Evolutionary conservation across 1,140 invertebrate species (phyloP).

Genomic region (Centruroides sculpturatus): DNA sequence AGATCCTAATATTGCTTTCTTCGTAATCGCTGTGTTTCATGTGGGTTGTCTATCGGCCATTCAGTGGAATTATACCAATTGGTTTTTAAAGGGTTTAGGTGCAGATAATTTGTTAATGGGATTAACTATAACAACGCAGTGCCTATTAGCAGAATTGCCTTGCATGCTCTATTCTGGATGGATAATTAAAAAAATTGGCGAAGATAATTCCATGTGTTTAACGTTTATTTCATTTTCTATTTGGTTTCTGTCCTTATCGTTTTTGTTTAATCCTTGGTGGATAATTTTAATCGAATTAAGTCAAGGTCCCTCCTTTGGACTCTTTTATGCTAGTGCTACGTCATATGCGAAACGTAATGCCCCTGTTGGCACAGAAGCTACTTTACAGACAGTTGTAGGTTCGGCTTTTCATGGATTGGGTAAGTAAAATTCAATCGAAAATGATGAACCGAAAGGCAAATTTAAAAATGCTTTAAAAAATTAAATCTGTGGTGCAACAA

Average conservation of each 20-base stretch:
- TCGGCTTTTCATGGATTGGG: no score
- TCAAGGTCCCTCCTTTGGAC: constrained; percentile 70
- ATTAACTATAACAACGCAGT: constrained; percentile 27
- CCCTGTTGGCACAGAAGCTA: constrained; percentile 48
- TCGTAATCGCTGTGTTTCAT: constrained; percentile 50
- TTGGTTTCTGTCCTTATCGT: constrained; percentile 65
- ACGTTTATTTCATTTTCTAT: constrained; percentile 55
- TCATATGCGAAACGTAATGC: constrained; percentile 73
- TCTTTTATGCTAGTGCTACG: constrained; percentile 73
- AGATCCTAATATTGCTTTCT: neutral
- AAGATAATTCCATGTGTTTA: constrained; percentile 57
- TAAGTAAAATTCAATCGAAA: no score
- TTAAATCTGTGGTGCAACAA: no score
- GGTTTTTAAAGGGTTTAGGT: constrained; percentile 23
- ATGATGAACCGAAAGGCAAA: no score
- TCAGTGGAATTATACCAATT: constrained; percentile 64
- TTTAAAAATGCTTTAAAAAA: no score
- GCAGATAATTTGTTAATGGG: constrained; percentile 56
- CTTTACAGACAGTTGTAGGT: constrained; percentile 43
- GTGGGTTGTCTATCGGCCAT: constrained; percentile 70
- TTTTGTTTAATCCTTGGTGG: constrained; percentile 57
- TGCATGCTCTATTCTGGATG: constrained; percentile 71
- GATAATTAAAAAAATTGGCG: constrained; percentile 66
- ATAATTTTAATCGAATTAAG: constrained; percentile 66
- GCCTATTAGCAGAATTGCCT: constrained; percentile 70